phyloP scores from a whole-genome alignment of 2,797 vertebrate species.

The Xenops minutus region DNA sequence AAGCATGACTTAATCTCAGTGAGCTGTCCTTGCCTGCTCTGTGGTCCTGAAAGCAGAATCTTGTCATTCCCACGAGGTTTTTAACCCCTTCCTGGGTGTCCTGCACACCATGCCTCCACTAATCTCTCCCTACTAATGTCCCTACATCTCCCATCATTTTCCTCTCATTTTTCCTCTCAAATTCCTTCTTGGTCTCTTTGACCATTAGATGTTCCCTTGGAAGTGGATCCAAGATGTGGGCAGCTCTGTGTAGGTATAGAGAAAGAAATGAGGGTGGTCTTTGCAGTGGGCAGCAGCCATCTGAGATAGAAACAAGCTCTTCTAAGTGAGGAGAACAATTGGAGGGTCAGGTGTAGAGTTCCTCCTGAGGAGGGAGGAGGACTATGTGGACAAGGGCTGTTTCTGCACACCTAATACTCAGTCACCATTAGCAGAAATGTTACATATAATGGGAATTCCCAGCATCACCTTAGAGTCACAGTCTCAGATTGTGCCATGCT shows the following conservation, averaged over 20 bases:
- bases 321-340: not conserved
- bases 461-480: not conserved
- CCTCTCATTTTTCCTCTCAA: not conserved
- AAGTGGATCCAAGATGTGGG: not conserved
- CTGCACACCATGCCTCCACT: not conserved
- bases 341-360: not conserved
- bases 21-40: slow-evolving; percentile 41
- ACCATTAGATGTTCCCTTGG: not conserved
- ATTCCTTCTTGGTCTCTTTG: not conserved
- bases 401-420: not conserved
- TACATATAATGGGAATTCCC: not conserved
- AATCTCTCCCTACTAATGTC: not conserved
- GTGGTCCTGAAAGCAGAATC: slow-evolving; percentile 33
- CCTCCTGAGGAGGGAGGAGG: not conserved
- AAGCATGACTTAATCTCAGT: slow-evolving; percentile 57
- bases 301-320: not conserved
- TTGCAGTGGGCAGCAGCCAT: not conserved
- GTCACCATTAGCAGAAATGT: not conserved
- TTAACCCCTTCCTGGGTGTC: slow-evolving; percentile 14
- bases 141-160: not conserved
- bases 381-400: not conserved
- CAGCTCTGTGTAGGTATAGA: not conserved
- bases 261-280: not conserved
- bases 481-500: not conserved
- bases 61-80: not conserved